Conservation (phyloP, 2,797 vertebrate species). For the Xenopus petersii region DNA sequence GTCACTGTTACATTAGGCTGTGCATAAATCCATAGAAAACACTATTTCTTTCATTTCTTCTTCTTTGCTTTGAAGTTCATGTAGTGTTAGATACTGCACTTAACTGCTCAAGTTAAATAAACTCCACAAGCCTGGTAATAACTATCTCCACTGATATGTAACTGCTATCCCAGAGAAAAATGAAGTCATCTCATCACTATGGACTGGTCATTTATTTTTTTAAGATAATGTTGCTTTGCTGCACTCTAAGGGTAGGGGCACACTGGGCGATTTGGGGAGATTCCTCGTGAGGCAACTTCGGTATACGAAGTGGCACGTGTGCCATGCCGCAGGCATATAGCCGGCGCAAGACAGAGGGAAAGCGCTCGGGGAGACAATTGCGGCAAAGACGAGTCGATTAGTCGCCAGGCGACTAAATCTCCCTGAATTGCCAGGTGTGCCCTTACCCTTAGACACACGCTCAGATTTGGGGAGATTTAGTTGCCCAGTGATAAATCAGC, state of each 20-base stretch:
- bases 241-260: not conserved
- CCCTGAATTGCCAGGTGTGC: too few species aligned
- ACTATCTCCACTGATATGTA: conserved; percentile 6
- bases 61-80: conserved; percentile 32
- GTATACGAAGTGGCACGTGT: too few species aligned
- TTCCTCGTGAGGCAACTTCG: too few species aligned
- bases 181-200: conserved; percentile 9
- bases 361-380: too few species aligned
- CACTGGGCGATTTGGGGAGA: too few species aligned
- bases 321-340: too few species aligned
- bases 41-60: conserved; percentile 23
- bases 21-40: conserved; percentile 21
- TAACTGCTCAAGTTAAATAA: conserved; percentile 28
- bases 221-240: conserved; percentile 19
- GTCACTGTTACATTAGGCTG: conserved; percentile 24
- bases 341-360: too few species aligned
- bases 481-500: too few species aligned
- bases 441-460: too few species aligned
- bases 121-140: conserved; percentile 22
- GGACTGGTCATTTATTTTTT: conserved; percentile 11
- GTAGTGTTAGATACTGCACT: conserved; percentile 14
- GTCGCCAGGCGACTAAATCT: too few species aligned
- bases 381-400: too few species aligned
- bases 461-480: too few species aligned
- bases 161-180: conserved; percentile 3